Base-by-base conservation (phyloP, 2,888 invertebrate species). In the Anoplius nigerrimus region DNA sequence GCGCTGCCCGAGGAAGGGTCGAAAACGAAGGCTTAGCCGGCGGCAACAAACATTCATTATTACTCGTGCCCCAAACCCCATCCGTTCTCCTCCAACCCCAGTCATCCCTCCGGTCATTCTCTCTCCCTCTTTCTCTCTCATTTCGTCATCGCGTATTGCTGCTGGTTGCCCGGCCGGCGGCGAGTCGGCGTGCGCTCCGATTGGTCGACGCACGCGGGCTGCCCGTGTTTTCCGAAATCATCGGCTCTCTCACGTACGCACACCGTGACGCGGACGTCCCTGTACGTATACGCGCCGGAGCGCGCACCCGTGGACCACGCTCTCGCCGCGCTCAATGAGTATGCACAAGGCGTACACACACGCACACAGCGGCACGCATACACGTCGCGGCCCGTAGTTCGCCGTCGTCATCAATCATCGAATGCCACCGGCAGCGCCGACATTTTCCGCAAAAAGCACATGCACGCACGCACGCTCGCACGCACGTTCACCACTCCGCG, bases 331-430 rank as follows among this genome's bases (percentile, higher is more conserved):
- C 52, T 52, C 43, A 27, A 78, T 70, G 71, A 74, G 78, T 72
- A 74, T 75, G 75, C 79, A 71, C 72, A 71, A 74, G 71, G 66
- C 72, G 72, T 79, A 59, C 57, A 57, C 55, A 16, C 69, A 48
- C 60, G 62, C 57, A 52, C 61, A 62, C 63, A 46, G 52, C 22
- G 57, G 58, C 63, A 63, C 66, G 61, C 59, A 60, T 57, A 48
- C 51, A 55, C 64, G 70, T 66, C 74, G 48, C 70, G 59, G 65
- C 58, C 57, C 68, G 69, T 72, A 75, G 77, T 72, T 72, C 76
- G 79, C 76, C 84, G 83, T 85, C 84, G 87, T 87, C 87, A 87
- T 87, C 87, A 87, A 87, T 87, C 87, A 87, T 87, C 84, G 82
- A 86, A 83, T 83, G 87, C 87, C 86, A 87, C 81, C 81, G 80